Conservation (phyloP, 1,140 invertebrate genomes). For the Drosophila watanabei region DNA sequence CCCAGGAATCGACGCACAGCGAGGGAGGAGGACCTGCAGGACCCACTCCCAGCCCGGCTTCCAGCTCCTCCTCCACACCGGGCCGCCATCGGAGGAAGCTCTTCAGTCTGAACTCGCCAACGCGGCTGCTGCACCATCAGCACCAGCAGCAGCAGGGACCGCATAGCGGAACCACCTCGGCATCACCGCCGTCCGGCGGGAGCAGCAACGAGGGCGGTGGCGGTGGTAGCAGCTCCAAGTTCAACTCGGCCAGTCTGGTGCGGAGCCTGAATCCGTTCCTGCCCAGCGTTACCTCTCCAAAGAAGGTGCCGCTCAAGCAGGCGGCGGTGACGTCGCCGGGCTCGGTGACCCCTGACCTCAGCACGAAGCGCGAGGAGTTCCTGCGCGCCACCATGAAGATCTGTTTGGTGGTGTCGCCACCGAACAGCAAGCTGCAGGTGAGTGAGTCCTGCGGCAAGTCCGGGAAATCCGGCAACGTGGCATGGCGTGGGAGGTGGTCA, state of each 20-base stretch:
- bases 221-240: conserved; percentile 24
- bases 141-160: conserved; percentile 44
- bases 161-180: conserved; percentile 18
- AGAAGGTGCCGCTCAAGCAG: conserved; percentile 55
- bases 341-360: conserved; percentile 70
- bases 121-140: conserved; percentile 59
- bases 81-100: conserved; percentile 77
- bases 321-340: conserved; percentile 60
- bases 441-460: conserved; percentile 65
- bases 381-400: conserved; percentile 85
- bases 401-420: conserved; percentile 84
- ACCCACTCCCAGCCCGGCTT: conserved; percentile 67
- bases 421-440: conserved; percentile 84
- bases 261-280: conserved; percentile 68
- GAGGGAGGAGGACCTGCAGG: conserved; percentile 58
- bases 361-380: conserved; percentile 86
- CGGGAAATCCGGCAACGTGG: background rate
- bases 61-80: conserved; percentile 73
- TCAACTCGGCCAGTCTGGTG: conserved; percentile 51
- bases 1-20: conserved; percentile 78
- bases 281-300: conserved; percentile 56
- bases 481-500: conserved; percentile 12
- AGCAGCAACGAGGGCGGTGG: conserved; percentile 33
- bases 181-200: conserved; percentile 17
- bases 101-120: conserved; percentile 77